phyloP scores from a whole-genome alignment of 1,140 invertebrate species.

The Potamilus streckersoni region DNA sequence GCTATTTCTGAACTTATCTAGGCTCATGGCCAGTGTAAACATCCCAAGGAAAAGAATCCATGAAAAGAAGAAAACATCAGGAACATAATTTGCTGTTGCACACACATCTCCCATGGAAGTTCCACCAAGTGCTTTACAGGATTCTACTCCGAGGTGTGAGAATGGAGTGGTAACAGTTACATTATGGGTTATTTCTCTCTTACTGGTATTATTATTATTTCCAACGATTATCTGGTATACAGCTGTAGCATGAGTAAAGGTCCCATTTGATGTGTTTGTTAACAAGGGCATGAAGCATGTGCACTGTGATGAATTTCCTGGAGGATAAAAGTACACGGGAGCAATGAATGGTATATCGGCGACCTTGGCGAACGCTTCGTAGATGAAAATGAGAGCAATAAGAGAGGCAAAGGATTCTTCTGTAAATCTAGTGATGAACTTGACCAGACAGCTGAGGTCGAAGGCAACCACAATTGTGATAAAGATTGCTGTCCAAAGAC shows the following conservation, averaged over 20 bases:
- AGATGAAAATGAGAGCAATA: slow-evolving; percentile 99
- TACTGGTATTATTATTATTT: no score
- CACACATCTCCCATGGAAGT: slow-evolving; percentile 81
- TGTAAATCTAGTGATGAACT: slow-evolving; percentile 98
- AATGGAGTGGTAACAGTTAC: no score
- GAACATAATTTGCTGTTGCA: slow-evolving; percentile 44
- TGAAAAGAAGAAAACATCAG: slow-evolving; percentile 95
- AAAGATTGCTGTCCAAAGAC: slow-evolving; percentile 93
- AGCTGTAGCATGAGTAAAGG: no score
- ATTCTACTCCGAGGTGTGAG: no score
- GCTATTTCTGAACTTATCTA: slow-evolving; percentile 93
- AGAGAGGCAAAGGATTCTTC: slow-evolving; percentile 99
- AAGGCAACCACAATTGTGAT: slow-evolving; percentile 90
- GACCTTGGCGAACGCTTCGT: slow-evolving; percentile 83
- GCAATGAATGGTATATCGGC: slow-evolving; percentile 11
- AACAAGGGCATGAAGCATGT: slow-evolving; percentile 32
- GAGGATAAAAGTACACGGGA: slow-evolving; percentile 48
- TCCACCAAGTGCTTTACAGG: slow-evolving; percentile 66
- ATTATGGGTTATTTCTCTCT: no score
- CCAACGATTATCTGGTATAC: no score
- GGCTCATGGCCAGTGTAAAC: slow-evolving; percentile 85
- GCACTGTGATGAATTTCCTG: slow-evolving; percentile 30
- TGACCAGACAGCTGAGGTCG: slow-evolving; percentile 96
- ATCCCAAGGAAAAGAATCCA: slow-evolving; percentile 93
- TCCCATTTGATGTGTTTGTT: no score